A percentile compares a stretch with the other conserved stretches of the same genome.
phyloP scores from a whole-genome alignment of 2,113 vertebrate species.

The Pristiophorus japonicus region DNA sequence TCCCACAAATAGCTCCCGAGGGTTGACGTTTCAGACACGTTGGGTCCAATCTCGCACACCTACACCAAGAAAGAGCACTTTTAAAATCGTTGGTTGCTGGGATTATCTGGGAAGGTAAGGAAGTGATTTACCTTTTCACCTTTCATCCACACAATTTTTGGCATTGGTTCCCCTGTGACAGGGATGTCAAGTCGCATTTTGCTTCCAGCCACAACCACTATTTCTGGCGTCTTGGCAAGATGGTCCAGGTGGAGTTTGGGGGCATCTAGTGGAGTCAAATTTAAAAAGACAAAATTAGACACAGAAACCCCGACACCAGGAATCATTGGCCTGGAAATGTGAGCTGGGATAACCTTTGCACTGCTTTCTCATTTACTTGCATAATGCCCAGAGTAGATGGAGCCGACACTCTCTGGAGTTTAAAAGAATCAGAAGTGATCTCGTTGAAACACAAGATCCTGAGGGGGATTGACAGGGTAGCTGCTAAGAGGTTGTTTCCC shows the following conservation, averaged over 20 bases:
- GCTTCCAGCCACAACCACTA: constrained; percentile 85
- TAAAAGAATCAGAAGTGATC: too few species aligned
- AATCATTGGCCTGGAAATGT: not conserved
- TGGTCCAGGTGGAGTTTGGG: constrained; percentile 82
- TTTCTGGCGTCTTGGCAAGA: constrained; percentile 67
- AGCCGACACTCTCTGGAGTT: too few species aligned
- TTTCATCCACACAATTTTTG: constrained; percentile 85
- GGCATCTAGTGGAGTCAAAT: constrained; percentile 66
- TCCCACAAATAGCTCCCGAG: not conserved
- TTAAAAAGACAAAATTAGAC: not conserved
- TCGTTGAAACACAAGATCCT: too few species aligned
- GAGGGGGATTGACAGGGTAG: too few species aligned
- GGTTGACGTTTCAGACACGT: not conserved
- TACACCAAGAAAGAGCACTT: not conserved
- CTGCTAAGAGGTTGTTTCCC: too few species aligned
- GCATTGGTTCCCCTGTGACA: constrained; percentile 80
- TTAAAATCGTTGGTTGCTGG: not conserved
- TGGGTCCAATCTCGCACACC: not conserved
- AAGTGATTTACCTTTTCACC: constrained; percentile 74
- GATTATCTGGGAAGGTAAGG: not conserved
- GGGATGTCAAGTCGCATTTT: constrained; percentile 94
- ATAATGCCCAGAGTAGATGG: too few species aligned
- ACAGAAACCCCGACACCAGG: not conserved
- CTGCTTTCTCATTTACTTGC: too few species aligned
- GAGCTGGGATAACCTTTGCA: not conserved